Evolutionary conservation across 2,888 invertebrate species (phyloP), one percentile per base, ranked within the genome.

Genomic region (Ormyrus rosae): DNA sequence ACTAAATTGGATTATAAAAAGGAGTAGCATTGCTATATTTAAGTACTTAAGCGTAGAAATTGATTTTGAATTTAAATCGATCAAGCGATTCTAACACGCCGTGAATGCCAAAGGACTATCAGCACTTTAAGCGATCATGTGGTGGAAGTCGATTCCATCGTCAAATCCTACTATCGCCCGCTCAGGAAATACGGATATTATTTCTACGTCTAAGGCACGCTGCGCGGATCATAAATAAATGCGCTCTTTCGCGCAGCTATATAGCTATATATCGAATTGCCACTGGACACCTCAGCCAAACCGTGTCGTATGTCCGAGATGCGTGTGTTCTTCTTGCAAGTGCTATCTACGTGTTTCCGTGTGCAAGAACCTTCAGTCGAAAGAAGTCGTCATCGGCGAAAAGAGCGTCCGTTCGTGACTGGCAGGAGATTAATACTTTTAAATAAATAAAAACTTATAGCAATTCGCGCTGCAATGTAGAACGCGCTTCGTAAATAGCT

Each of bases 261-360:
- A 4, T 34, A 2, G 50, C 7, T 48, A 11, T 58, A 75, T 71
- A 60, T 55, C 55, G 63, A 75, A 68, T 71, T 48, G 71, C 55
- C 70, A 73, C 65, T 13, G 13, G 73, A 79, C 19, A 76, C 71
- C 58, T 67, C 10, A 64, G 64, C 60, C 64, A 64, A 34, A 63
- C 13, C 56, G 69, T 56, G 13, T 81, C 76, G 8, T 61, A 72
- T 79, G 53, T 73, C 79, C 48, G 60, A 76, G 69, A 79, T 75
- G 63, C 45, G 76, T 68, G 53, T 63, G 67, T 56, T 51, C 10
- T 45, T 48, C 51, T 34, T n/a, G 13, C 11, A 7, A 67, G 64
- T 13, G 65, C 13, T 46, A 58, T 60, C 53, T 19, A 60, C 55
- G 10, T 13, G 19, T 48, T 73, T 73, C 53, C 61, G 61, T 67